These are phyloP conservation scores for Ypsolopha sequella DNA, from an alignment of 2,888 invertebrate genomes.

Conservation along the genomic window DNA sequence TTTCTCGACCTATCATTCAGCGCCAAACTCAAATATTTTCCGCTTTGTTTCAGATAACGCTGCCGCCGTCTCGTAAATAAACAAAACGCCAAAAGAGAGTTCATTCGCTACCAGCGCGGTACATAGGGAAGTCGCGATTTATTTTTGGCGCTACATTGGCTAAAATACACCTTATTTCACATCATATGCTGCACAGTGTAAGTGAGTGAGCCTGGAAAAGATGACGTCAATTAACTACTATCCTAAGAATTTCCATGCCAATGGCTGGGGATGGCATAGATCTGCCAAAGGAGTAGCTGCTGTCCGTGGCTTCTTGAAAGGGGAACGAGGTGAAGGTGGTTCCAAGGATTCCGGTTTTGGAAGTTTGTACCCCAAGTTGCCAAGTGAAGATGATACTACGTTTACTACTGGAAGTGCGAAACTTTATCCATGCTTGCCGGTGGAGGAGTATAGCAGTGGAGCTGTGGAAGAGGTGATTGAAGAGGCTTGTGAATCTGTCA, in stretches of 20 bases:
- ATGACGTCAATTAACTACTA: conserved; percentile 36
- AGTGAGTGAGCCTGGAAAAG: conserved; percentile 5
- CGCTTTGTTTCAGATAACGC: conserved; percentile 14
- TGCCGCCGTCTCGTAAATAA: conserved; percentile 16
- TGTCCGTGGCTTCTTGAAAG: conserved; percentile 44
- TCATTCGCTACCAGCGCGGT: conserved; percentile 15
- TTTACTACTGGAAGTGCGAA: conserved; percentile 35
- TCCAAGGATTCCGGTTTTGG: conserved; percentile 36
- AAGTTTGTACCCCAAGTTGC: conserved; percentile 47
- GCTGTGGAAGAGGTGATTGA: conserved; percentile 57
- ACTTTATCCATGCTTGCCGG: conserved; percentile 54
- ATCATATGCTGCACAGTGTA: conserved; percentile 11
- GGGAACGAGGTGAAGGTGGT: conserved; percentile 38
- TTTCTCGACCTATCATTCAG: neutral
- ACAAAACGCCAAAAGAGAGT: conserved; percentile 14
- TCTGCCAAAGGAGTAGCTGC: conserved; percentile 35
- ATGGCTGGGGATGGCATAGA: conserved; percentile 63
- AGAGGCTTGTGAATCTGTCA: conserved; percentile 49
- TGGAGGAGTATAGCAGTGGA: conserved; percentile 56
- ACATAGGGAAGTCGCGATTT: conserved; percentile 17
- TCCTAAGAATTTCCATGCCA: conserved; percentile 58
- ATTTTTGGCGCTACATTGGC: conserved; percentile 17
- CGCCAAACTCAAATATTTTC: neutral
- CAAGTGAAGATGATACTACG: conserved; percentile 44
- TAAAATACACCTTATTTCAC: conserved; percentile 12